These are phyloP conservation scores for Emmelina monodactyla DNA, from an alignment of 2,888 invertebrate species.

Conservation along the genomic window DNA sequence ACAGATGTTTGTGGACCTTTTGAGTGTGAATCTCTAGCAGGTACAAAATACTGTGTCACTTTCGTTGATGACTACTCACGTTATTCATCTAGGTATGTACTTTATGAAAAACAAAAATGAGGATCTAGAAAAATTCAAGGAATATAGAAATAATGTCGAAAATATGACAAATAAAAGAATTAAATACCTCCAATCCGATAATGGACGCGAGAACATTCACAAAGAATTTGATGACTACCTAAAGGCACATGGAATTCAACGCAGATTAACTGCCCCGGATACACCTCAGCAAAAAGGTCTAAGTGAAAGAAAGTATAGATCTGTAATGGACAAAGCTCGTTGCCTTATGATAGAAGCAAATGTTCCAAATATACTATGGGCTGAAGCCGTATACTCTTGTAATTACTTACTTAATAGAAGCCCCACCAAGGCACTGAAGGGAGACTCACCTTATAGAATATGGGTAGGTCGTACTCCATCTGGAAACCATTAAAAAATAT, in stretches of 20 bases:
- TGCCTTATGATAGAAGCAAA: constrained; percentile 3
- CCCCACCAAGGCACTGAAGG: neutral
- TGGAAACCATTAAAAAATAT: constrained; percentile 1
- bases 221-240: neutral
- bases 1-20: constrained; percentile 10
- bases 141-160: constrained; percentile 9
- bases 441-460: neutral
- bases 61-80: constrained; percentile 12
- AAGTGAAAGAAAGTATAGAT: constrained; percentile 7
- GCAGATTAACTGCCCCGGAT: neutral
- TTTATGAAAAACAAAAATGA: constrained; percentile 9
- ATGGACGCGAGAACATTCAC: constrained; percentile 3
- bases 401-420: constrained; percentile 8
- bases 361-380: constrained; percentile 5
- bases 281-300: constrained; percentile 10
- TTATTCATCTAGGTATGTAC: constrained; percentile 9
- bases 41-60: constrained; percentile 7
- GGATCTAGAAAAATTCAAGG: constrained; percentile 8
- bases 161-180: constrained; percentile 5
- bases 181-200: constrained; percentile 7
- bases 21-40: neutral
- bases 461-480: constrained; percentile 3
- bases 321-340: constrained; percentile 8
- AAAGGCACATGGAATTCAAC: neutral
- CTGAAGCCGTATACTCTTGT: constrained; percentile 8